A percentile compares a stretch with the other conserved stretches of the same genome.
These are phyloP conservation scores for Willisornis vidua DNA, from an alignment of 2,113 vertebrate species.

Conservation along the genomic window DNA sequence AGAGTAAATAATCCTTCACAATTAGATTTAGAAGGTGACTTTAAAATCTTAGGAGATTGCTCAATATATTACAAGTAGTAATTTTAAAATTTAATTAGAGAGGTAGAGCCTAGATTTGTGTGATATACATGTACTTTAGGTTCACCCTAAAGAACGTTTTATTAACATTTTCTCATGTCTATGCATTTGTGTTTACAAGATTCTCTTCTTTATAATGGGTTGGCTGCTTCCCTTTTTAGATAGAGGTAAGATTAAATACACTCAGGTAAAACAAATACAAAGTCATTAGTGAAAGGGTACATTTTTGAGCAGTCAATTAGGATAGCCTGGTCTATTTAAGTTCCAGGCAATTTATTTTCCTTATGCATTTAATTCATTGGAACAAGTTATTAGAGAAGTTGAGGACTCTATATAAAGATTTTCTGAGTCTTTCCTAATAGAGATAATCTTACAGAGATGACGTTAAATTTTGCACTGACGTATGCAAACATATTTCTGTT, in stretches of 20 bases:
- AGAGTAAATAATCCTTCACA: conserved; percentile 40
- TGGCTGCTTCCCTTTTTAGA: not conserved
- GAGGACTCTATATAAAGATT: not conserved
- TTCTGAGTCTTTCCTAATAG: not conserved
- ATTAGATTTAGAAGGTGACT: conserved; percentile 44
- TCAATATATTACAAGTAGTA: conserved; percentile 1
- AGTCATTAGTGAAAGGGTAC: conserved; percentile 13
- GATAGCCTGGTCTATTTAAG: not conserved
- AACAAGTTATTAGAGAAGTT: not conserved
- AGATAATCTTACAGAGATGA: not conserved
- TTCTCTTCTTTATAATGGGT: not conserved
- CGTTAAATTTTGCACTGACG: not conserved
- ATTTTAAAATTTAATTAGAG: conserved; percentile 35
- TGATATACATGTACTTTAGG: not conserved
- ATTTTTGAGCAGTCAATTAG: conserved; percentile 13
- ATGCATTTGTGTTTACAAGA: not conserved
- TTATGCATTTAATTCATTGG: conserved; percentile 7
- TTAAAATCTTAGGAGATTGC: conserved; percentile 31
- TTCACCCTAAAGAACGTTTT: not conserved
- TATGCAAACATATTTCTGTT: not conserved
- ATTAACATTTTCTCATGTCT: not conserved
- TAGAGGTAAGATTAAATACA: not conserved
- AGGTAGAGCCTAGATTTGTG: not conserved
- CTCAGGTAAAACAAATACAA: not conserved
- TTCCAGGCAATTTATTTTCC: conserved; percentile 5